These are phyloP conservation scores for Orientallactaga bullata DNA, from an alignment of 2,113 vertebrate genomes.

Conservation along the genomic window DNA sequence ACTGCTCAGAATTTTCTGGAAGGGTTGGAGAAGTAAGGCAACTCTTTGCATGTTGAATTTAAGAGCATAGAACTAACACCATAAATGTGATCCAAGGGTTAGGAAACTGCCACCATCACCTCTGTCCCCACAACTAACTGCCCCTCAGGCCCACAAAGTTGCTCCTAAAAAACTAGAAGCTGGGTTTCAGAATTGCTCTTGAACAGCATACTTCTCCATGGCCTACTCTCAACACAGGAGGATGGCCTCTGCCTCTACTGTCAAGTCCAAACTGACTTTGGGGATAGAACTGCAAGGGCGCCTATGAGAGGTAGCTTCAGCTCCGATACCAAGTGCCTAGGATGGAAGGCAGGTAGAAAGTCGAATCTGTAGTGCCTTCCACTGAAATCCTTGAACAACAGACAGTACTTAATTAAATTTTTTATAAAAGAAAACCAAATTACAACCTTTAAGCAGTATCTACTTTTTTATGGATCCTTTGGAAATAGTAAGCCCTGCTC, in stretches of 20 bases:
- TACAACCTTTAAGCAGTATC: neutral
- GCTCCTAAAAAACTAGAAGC: neutral
- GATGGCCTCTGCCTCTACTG: neutral
- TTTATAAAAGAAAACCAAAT: neutral
- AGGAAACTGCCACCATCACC: neutral
- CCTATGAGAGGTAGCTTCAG: neutral
- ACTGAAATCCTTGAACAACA: conserved; percentile 7
- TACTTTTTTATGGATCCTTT: neutral
- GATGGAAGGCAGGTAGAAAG: neutral
- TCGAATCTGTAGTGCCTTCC: neutral
- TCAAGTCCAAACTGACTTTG: neutral
- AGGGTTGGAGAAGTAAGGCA: neutral
- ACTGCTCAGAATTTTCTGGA: neutral
- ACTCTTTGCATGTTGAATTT: neutral
- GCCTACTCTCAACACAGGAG: neutral
- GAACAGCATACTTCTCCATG: neutral
- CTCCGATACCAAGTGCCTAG: neutral
- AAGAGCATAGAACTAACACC: neutral
- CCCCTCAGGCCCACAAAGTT: neutral
- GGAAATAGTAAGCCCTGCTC: neutral
- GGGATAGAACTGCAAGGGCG: neutral
- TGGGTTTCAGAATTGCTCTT: neutral
- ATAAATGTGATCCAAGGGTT: neutral
- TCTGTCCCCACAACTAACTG: too few species aligned
- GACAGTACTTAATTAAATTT: neutral